A percentile compares a stretch with the other conserved stretches of the same genome.
phyloP scores from a whole-genome alignment of 2,113 vertebrate genomes.

The Channa argus region DNA sequence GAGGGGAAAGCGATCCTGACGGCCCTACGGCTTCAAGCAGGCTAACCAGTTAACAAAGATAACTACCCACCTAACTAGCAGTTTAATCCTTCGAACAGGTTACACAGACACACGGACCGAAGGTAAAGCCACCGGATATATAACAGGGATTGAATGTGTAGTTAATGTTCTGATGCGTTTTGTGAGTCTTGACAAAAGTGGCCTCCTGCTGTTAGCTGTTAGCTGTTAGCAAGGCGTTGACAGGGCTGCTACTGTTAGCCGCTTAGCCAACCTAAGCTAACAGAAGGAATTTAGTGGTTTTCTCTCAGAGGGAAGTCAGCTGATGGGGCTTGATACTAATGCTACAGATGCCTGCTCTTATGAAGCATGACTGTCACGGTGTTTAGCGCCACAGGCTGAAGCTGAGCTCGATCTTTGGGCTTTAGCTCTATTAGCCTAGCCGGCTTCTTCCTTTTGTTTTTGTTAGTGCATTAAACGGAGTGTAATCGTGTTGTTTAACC shows the following conservation, averaged over 20 bases:
- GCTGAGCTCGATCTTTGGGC: background rate
- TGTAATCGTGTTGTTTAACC: too few species aligned
- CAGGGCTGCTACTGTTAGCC: conserved; percentile 44
- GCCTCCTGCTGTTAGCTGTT: conserved; percentile 35
- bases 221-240: conserved; percentile 23
- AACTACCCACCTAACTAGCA: conserved; percentile 2
- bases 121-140: conserved; percentile 4
- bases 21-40: conserved; percentile 25
- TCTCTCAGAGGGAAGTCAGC: background rate
- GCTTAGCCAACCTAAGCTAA: conserved; percentile 44
- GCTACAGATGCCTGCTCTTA: background rate
- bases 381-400: background rate
- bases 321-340: conserved; percentile 3
- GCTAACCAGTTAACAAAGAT: conserved; percentile 31
- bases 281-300: background rate
- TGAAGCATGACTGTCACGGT: conserved; percentile 13
- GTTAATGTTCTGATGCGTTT: background rate
- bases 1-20: conserved; percentile 43
- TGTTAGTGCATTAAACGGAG: background rate
- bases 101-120: conserved; percentile 13
- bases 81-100: background rate
- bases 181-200: background rate
- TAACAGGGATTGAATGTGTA: accelerated
- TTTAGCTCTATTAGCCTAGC: conserved; percentile 11
- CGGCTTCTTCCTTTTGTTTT: conserved; percentile 30